These are phyloP conservation scores for Corythornis madagascariensis DNA, from an alignment of 2,113 vertebrate species.

Conservation along the genomic window DNA sequence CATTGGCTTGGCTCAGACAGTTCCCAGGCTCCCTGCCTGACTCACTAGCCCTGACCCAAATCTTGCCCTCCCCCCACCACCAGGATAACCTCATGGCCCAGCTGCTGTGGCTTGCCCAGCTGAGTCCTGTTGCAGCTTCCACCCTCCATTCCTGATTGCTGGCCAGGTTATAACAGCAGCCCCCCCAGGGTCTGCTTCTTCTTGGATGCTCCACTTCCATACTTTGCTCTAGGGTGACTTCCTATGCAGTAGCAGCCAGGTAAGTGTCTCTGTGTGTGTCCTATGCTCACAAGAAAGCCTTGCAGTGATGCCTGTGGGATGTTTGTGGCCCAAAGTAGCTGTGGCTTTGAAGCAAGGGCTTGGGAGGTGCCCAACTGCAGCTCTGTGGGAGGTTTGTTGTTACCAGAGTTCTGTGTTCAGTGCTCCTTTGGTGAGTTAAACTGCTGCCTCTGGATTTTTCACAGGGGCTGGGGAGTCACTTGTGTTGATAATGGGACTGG, in stretches of 20 bases:
- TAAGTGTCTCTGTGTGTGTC: rapidly evolving
- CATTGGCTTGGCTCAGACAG: rapidly evolving
- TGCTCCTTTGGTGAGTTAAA: not conserved
- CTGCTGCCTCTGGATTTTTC: not conserved
- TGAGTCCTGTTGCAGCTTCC: not conserved
- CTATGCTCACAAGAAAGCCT: not conserved
- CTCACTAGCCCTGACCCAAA: not conserved
- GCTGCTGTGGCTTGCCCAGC: not conserved
- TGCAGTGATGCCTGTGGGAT: rapidly evolving
- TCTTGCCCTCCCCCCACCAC: not conserved
- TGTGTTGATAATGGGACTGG: not conserved
- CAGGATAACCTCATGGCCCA: not conserved
- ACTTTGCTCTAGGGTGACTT: not conserved
- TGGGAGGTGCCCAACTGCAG: not conserved
- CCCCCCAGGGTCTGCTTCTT: rapidly evolving
- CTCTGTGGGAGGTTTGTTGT: rapidly evolving
- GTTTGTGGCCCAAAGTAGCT: rapidly evolving
- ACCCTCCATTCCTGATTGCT: not conserved
- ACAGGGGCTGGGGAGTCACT: rapidly evolving
- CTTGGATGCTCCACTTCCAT: rapidly evolving
- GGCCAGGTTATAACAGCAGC: not conserved
- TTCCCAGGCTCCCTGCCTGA: not conserved
- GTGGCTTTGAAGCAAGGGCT: not conserved
- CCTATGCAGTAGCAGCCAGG: rapidly evolving
- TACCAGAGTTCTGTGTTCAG: not conserved